phyloP scores from a whole-genome alignment of 2,113 vertebrate species.

The Forbesichthys agassizii region DNA sequence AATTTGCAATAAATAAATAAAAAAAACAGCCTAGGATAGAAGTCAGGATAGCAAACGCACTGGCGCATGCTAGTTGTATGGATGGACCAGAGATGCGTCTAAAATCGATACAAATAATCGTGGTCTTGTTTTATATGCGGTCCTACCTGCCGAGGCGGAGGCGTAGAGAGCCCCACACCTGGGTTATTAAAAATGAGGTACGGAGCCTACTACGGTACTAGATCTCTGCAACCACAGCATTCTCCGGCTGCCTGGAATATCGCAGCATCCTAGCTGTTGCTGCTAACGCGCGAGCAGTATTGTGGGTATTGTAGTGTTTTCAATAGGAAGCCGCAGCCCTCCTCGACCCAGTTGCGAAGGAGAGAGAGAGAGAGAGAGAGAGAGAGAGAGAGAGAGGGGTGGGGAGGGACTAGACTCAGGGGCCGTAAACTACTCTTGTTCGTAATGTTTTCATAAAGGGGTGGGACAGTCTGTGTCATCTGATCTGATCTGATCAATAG shows the following conservation, averaged over 20 bases:
- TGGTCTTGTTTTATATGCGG: constrained; percentile 2
- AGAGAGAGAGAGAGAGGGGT: background rate
- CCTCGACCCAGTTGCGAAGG: background rate
- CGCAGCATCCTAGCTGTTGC: constrained; percentile 71
- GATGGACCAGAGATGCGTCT: constrained; percentile 27
- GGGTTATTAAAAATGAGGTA: constrained; percentile 33
- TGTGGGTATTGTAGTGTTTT: constrained; percentile 64
- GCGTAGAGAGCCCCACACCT: constrained; percentile 23
- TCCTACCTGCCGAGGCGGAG: background rate
- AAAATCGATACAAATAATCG: constrained; percentile 19
- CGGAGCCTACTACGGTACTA: constrained; percentile 27
- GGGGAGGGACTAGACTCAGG: background rate
- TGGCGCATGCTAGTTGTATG: constrained; percentile 41
- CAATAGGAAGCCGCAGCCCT: constrained; percentile 1
- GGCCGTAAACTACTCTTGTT: background rate
- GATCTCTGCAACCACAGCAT: constrained; percentile 68
- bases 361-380: background rate
- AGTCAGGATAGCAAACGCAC: constrained; percentile 10
- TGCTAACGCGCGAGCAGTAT: constrained; percentile 47
- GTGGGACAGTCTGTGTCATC: background rate
- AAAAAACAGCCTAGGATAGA: constrained; percentile 22
- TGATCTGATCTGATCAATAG: background rate
- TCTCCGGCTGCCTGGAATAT: constrained; percentile 66
- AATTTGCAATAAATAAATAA: constrained; percentile 17
- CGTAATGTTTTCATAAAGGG: background rate